These are phyloP conservation scores for Tympanoctomys barrerae DNA, from an alignment of 2,797 vertebrate species.

Conservation along the genomic window DNA sequence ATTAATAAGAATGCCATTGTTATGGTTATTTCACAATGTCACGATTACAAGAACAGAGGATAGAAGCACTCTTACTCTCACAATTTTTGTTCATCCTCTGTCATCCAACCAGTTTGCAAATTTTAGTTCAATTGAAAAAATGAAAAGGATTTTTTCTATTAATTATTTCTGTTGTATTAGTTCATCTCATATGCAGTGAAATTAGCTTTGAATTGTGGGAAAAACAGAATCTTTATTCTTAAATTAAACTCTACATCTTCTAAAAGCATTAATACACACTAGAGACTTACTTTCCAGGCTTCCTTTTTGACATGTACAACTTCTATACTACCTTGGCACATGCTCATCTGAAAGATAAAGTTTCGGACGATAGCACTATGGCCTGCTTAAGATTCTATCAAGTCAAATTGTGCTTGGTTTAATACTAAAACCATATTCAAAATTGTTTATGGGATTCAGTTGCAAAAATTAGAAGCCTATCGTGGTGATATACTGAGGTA, in stretches of 20 bases:
- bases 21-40: constrained; percentile 78
- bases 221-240: constrained; percentile 53
- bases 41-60: constrained; percentile 67
- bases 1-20: constrained; percentile 77
- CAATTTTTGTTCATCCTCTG: constrained; percentile 67
- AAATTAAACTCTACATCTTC: constrained; percentile 63
- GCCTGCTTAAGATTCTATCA: background rate
- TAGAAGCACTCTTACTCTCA: constrained; percentile 70
- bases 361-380: constrained; percentile 7
- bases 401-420: background rate
- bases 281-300: constrained; percentile 38
- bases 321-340: background rate
- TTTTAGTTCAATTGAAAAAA: constrained; percentile 72
- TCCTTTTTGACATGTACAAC: background rate
- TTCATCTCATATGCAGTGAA: constrained; percentile 72
- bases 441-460: background rate
- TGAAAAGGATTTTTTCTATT: constrained; percentile 57
- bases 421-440: background rate
- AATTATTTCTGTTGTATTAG: constrained; percentile 52
- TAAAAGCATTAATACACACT: constrained; percentile 54
- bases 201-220: constrained; percentile 66
- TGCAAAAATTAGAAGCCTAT: background rate
- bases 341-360: constrained; percentile 31
- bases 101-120: constrained; percentile 59
- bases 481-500: background rate